Percentiles rank a stretch among this genome's conserved stretches.
phyloP scores from a whole-genome alignment of 1,140 invertebrate species.

The Globodera ellingtonae region DNA sequence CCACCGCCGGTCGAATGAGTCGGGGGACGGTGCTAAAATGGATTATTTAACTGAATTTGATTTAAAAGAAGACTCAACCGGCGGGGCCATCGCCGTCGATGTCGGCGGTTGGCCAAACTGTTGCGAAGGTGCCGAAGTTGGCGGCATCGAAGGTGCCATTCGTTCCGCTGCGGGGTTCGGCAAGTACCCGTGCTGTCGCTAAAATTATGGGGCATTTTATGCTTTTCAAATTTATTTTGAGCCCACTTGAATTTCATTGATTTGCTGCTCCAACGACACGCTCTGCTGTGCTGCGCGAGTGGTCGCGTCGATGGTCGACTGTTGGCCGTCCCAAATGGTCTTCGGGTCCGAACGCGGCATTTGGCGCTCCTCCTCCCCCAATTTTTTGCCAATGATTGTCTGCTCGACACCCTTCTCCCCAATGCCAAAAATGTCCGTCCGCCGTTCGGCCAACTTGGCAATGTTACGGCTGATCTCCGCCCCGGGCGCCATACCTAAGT shows the following conservation, averaged over 20 bases:
- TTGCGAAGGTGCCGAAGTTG: slow-evolving; percentile 3
- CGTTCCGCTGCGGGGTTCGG: slow-evolving; percentile 68
- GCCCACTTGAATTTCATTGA: slow-evolving; percentile 54
- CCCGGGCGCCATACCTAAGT: slow-evolving; percentile 80
- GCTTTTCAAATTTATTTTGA: neutral
- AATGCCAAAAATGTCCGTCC: slow-evolving; percentile 99
- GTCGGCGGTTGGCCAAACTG: slow-evolving; percentile 23
- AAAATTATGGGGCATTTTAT: neutral
- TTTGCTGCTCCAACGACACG: slow-evolving; percentile 77
- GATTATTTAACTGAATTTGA: neutral
- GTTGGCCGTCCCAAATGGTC: slow-evolving; percentile 97
- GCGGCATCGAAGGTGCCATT: slow-evolving; percentile 28
- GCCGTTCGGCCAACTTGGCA: slow-evolving; percentile 88
- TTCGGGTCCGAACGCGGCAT: slow-evolving; percentile 76
- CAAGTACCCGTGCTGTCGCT: slow-evolving; percentile 52
- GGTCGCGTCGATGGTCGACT: slow-evolving; percentile 86
- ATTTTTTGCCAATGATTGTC: slow-evolving; percentile 96
- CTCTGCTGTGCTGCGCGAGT: slow-evolving; percentile 87
- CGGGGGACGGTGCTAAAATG: slow-evolving; percentile 9
- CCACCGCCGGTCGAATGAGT: neutral
- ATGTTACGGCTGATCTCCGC: slow-evolving; percentile 90
- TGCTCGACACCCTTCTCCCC: slow-evolving; percentile 86
- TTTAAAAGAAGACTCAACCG: neutral
- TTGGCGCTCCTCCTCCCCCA: slow-evolving; percentile 87
- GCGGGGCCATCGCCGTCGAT: slow-evolving; percentile 1